phyloP scores from a whole-genome alignment of 2,113 vertebrate species.

The Heptranchias perlo region DNA sequence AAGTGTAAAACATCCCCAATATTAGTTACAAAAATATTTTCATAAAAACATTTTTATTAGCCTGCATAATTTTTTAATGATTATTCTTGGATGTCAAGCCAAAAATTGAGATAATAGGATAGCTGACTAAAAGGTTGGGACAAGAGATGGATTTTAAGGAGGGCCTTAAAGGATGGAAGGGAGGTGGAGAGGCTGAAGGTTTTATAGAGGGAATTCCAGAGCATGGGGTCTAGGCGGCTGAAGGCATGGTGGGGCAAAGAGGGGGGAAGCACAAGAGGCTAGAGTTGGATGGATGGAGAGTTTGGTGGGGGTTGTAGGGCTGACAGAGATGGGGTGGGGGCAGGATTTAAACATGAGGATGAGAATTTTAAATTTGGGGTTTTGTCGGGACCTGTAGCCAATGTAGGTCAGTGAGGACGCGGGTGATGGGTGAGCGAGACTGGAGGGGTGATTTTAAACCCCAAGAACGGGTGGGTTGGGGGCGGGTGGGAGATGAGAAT shows the following conservation, averaged over 20 bases:
- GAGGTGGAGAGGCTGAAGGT: neutral
- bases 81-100: too few species aligned
- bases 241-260: neutral
- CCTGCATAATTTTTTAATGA: neutral
- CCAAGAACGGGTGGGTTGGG: too few species aligned
- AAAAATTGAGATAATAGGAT: neutral
- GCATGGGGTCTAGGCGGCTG: neutral
- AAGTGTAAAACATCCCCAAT: neutral
- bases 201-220: neutral
- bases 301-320: neutral
- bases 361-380: neutral
- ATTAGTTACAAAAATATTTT: neutral
- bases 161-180: neutral
- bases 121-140: neutral
- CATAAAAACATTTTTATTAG: neutral
- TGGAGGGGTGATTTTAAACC: too few species aligned
- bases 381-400: neutral
- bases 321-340: neutral
- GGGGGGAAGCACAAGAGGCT: neutral
- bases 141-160: neutral
- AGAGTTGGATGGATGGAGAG: neutral
- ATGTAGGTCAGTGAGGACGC: neutral
- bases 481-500: too few species aligned
- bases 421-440: neutral
- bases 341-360: neutral